Conservation (phyloP, 2,888 invertebrate species). For the Cryptophagus acutangulus region DNA sequence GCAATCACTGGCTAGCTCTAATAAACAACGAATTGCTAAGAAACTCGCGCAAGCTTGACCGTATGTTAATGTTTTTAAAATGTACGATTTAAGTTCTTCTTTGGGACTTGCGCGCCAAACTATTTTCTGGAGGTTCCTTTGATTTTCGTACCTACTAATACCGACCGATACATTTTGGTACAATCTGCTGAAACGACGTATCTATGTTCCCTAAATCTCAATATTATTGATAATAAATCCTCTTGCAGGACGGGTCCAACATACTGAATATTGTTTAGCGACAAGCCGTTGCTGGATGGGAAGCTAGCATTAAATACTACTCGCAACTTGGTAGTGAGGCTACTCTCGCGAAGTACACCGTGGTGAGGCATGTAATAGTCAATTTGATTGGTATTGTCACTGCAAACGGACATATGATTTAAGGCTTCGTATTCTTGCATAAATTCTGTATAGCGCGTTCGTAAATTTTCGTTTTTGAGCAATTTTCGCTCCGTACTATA, state of each 20-base stretch:
- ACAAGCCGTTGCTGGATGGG: neutral
- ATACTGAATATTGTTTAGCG: neutral
- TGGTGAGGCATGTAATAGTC: slow-evolving; percentile 3
- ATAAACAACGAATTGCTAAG: slow-evolving; percentile 8
- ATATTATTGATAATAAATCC: slow-evolving; percentile 9
- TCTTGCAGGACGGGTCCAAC: neutral
- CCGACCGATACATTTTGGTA: slow-evolving; percentile 11
- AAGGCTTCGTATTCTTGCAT: neutral
- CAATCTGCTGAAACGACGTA: slow-evolving; percentile 7
- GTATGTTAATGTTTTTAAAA: slow-evolving; percentile 6
- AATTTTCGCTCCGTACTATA: too few relatives aligned
- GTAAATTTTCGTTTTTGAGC: too few relatives aligned
- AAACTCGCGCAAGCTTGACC: slow-evolving; percentile 6
- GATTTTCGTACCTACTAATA: neutral
- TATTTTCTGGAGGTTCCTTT: slow-evolving; percentile 6
- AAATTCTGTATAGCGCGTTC: slow-evolving; percentile 2
- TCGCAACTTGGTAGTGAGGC: neutral
- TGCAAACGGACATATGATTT: slow-evolving; percentile 2
- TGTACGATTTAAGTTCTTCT: neutral
- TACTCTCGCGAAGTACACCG: neutral
- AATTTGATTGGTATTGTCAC: neutral
- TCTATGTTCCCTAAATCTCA: slow-evolving; percentile 7
- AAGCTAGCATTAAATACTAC: neutral
- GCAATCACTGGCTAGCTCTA: slow-evolving; percentile 1
- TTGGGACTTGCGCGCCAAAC: neutral